Evolutionary conservation across 2,113 vertebrate genomes (phyloP).

Genomic region (Oreochromis niloticus): DNA sequence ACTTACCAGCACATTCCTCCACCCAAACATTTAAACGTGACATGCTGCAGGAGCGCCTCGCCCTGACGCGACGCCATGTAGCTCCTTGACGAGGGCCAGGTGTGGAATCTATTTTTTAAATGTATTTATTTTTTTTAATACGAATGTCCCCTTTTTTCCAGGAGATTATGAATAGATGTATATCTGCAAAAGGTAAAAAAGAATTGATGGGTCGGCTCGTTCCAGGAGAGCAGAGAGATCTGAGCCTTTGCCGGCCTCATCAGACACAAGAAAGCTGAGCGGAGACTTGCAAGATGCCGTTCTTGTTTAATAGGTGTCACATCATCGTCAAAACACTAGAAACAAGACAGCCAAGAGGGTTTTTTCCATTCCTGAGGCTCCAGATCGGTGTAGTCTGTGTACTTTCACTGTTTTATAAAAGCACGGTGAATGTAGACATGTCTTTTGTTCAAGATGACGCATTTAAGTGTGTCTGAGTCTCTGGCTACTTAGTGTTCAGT

Average conservation of each 20-base stretch:
- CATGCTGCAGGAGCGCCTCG: conserved; percentile 69
- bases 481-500: conserved; percentile 7
- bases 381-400: conserved; percentile 35
- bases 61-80: conserved; percentile 21
- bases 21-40: conserved; percentile 70
- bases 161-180: conserved; percentile 46
- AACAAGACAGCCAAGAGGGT: background rate
- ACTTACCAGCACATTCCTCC: conserved; percentile 75
- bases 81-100: conserved; percentile 67
- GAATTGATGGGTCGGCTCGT: background rate
- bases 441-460: conserved; percentile 9
- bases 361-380: conserved; percentile 1
- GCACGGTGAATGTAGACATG: background rate
- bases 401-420: conserved; percentile 26
- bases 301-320: conserved; percentile 57
- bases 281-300: conserved; percentile 29
- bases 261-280: background rate
- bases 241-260: conserved; percentile 14
- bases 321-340: conserved; percentile 22
- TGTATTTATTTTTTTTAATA: background rate
- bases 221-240: conserved; percentile 11
- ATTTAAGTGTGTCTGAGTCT: background rate
- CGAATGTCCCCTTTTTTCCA: conserved; percentile 35
- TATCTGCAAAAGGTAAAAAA: conserved; percentile 3
- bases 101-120: conserved; percentile 53